phyloP scores from a whole-genome alignment of 2,113 vertebrate genomes.

The Excalfactoria chinensis region DNA sequence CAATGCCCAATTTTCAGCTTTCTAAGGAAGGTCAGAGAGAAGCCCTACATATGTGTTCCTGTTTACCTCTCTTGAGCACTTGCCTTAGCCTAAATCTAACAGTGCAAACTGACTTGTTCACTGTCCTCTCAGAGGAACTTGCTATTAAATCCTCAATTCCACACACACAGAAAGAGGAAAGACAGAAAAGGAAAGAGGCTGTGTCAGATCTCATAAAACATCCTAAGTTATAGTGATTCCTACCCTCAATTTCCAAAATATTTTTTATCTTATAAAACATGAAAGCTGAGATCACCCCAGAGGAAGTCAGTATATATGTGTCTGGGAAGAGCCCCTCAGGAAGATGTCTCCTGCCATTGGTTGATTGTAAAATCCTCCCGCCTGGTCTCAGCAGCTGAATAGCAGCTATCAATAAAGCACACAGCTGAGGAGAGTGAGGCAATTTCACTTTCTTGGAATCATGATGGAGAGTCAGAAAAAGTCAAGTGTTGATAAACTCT shows the following conservation, averaged over 20 bases:
- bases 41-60: neutral
- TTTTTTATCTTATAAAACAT: conserved; percentile 28
- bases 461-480: conserved; percentile 37
- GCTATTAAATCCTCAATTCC: neutral
- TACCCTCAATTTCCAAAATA: neutral
- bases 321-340: conserved; percentile 24
- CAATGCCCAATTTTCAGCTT: neutral
- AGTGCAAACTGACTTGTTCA: neutral
- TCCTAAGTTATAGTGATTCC: neutral
- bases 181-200: neutral
- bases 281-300: conserved; percentile 48
- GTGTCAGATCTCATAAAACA: neutral
- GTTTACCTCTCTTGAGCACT: conserved; percentile 9
- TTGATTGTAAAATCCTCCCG: conserved; percentile 38
- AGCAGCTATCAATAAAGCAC: conserved; percentile 44
- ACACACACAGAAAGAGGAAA: neutral
- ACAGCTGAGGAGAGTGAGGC: conserved; percentile 18
- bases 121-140: neutral
- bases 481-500: conserved; percentile 40
- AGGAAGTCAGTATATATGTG: conserved; percentile 56
- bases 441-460: conserved; percentile 48
- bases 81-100: neutral
- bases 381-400: conserved; percentile 46
- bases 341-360: conserved; percentile 38
- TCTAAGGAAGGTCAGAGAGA: neutral